phyloP scores from a whole-genome alignment of 2,888 invertebrate species.

The Maniola hyperantus region DNA sequence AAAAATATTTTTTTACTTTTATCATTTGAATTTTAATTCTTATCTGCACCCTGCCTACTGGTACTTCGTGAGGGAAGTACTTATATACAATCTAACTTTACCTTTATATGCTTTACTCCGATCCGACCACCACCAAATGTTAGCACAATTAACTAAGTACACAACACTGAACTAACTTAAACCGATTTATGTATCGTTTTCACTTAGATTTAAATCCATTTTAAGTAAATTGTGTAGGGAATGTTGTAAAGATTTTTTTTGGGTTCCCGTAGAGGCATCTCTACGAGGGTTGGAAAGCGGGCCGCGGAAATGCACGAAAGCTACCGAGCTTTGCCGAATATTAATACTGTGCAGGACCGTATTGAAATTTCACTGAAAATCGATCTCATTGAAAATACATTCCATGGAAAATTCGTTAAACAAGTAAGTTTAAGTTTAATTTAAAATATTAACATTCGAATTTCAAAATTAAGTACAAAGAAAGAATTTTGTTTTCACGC shows the following conservation, averaged over 20 bases:
- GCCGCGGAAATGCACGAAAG: constrained; percentile 72
- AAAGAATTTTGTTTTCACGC: background rate
- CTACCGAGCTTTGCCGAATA: constrained; percentile 69
- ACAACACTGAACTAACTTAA: constrained; percentile 55
- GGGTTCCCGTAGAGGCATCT: constrained; percentile 65
- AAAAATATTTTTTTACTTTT: background rate
- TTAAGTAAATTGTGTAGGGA: constrained; percentile 49
- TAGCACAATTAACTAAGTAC: constrained; percentile 54
- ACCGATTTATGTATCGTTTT: constrained; percentile 46
- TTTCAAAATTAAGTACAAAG: background rate
- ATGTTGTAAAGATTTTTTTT: constrained; percentile 71
- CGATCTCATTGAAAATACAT: constrained; percentile 25
- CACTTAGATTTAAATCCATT: constrained; percentile 54
- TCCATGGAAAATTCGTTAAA: background rate
- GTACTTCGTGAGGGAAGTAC: background rate
- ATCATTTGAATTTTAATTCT: background rate
- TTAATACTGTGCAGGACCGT: constrained; percentile 65
- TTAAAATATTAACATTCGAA: background rate
- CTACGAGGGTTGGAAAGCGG: constrained; percentile 72
- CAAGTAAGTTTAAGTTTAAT: background rate
- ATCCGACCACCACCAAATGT: constrained; percentile 47
- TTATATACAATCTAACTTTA: constrained; percentile 3
- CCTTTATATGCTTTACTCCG: constrained; percentile 28
- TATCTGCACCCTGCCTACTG: background rate
- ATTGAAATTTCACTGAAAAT: constrained; percentile 41